phyloP scores from a whole-genome alignment of 2,797 vertebrate species.

The Chloroceryle inda region DNA sequence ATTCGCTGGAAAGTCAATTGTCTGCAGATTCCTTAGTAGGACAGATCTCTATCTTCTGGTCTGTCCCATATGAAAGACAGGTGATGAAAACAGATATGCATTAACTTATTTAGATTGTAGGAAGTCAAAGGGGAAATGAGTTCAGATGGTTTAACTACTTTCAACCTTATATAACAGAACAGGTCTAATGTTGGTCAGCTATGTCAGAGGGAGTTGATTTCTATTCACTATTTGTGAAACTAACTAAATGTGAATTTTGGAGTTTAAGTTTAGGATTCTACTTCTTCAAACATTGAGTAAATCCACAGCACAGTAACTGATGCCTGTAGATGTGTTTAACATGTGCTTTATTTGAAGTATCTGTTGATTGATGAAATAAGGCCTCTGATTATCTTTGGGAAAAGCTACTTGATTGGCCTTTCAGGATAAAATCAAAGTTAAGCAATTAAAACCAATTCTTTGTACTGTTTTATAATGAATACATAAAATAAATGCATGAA shows the following conservation, averaged over 20 bases:
- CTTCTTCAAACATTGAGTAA: not conserved
- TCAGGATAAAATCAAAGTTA: not conserved
- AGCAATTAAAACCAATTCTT: not conserved
- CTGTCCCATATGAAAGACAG: not conserved
- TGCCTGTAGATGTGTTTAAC: not conserved
- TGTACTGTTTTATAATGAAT: not conserved
- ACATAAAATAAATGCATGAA: not conserved
- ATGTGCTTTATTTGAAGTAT: not conserved
- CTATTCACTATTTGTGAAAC: not conserved
- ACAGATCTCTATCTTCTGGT: not conserved
- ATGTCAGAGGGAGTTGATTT: not conserved
- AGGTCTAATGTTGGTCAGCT: not conserved
- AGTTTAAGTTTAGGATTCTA: not conserved
- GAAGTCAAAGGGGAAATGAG: slow-evolving; percentile 28
- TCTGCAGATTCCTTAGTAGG: not conserved
- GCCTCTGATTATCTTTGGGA: not conserved
- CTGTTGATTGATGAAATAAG: not conserved
- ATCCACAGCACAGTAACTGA: not conserved
- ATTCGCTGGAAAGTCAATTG: not conserved
- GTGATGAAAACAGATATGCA: not conserved
- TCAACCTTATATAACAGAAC: not conserved
- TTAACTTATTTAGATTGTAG: not conserved
- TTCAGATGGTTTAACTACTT: not conserved
- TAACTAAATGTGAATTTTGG: not conserved
- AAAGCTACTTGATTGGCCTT: not conserved